Base-by-base conservation (phyloP, 2,888 invertebrate genomes). In the Acanthopleura granulata region DNA sequence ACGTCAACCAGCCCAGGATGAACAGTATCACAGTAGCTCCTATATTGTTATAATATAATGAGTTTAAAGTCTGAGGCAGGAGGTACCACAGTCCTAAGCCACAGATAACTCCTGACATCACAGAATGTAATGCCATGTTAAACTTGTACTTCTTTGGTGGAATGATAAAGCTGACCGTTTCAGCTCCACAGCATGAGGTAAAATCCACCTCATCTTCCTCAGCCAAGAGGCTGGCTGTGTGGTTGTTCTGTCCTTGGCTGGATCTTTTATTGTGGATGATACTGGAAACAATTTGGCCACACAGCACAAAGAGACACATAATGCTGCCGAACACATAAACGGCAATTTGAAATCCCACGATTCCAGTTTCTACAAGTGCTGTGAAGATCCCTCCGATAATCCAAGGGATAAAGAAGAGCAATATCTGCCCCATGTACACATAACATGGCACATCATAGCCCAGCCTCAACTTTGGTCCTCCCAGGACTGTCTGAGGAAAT, bases 141-240 rank as follows among this genome's bases (percentile, higher is more conserved):
- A 87, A 73, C 70, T 82, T 84, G 77, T 86, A 87, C 74, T 83
- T 85, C 78, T 89, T 89, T 11, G 82, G 84, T 14, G 89, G 87
- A 6, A 87, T 79, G 9, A 88, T 81, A 84, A 89, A 89, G 74
- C 84, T 82, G 25, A 88, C 76, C 9, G 89, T 88, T 75, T 87
- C 86, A 9, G 84, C 83, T n/a, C 86, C 86, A 77, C 87, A 88
- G 75, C 88, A 88, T 0, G 87, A 85, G 40, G 84, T 79, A 79
- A 89, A 89, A 30, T 87, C 87, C 0, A 88, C 79, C 76, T 89
- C 88, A 79, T 89, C 88, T 71, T 88, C 88, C 71, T 88, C 88
- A 0, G 84, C 79, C 16, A 88, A 73, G 30, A 87, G 25, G 18
- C 62, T 77, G 15, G 70, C 29, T 18, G n/a, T 27, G 18, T 51